These are phyloP conservation scores for Candoia aspera DNA, from an alignment of 2,113 vertebrate species.

Conservation along the genomic window DNA sequence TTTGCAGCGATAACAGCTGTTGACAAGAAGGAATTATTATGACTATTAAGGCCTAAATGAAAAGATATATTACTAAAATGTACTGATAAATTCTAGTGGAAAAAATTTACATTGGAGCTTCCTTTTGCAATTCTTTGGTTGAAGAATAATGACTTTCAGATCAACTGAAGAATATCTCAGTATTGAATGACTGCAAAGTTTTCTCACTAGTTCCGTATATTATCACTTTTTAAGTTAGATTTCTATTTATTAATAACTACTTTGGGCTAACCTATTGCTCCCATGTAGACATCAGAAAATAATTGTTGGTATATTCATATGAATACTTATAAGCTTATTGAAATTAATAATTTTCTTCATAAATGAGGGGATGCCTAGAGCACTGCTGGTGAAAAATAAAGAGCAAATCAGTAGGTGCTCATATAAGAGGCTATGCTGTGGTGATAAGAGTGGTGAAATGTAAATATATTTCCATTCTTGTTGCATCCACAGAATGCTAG, in stretches of 20 bases:
- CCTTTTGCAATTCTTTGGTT: background rate
- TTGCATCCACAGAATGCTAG: background rate
- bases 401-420: background rate
- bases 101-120: background rate
- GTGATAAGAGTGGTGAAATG: background rate
- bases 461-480: background rate
- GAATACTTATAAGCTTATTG: background rate
- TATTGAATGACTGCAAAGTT: background rate
- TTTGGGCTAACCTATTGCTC: background rate
- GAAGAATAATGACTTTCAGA: background rate
- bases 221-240: background rate
- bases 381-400: background rate
- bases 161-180: background rate
- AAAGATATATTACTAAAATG: background rate
- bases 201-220: background rate
- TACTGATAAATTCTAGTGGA: background rate
- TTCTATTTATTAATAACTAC: background rate
- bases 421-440: background rate
- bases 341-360: background rate
- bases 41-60: background rate
- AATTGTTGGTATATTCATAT: background rate
- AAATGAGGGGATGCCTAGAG: background rate
- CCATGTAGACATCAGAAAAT: background rate
- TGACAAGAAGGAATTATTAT: background rate
- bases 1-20: background rate